phyloP scores from a whole-genome alignment of 2,797 vertebrate species.

The Onychomys arenicola region DNA sequence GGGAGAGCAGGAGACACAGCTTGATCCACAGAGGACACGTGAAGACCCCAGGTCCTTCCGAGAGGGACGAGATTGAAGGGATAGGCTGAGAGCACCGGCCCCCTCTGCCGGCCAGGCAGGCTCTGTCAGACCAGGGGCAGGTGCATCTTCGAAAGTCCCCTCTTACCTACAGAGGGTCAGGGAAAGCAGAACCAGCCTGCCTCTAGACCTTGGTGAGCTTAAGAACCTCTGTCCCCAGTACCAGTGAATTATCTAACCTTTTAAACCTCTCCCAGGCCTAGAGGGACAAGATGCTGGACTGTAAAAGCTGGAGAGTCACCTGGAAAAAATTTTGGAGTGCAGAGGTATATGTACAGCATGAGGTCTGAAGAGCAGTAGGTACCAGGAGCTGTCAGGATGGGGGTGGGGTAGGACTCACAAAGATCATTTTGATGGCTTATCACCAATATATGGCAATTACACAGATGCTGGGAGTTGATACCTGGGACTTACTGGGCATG shows the following conservation, averaged over 20 bases:
- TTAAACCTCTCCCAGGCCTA: no score
- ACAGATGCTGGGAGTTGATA: not conserved
- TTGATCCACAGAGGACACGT: not conserved
- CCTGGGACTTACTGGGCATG: not conserved
- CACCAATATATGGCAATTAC: not conserved
- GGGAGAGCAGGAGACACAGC: not conserved
- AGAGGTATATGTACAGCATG: rapidly evolving
- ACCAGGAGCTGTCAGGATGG: not conserved
- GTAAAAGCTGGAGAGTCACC: not conserved
- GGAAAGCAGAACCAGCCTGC: not conserved
- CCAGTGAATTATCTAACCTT: not conserved
- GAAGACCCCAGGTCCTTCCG: not conserved
- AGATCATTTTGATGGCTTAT: not conserved
- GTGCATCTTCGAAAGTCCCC: rapidly evolving
- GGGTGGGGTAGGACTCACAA: not conserved
- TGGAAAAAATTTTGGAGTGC: not conserved
- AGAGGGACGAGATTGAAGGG: not conserved
- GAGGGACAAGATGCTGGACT: not conserved
- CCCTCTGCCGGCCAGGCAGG: no score
- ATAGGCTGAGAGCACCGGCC: not conserved
- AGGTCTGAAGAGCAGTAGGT: not conserved
- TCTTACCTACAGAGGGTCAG: not conserved
- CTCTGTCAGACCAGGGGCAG: not conserved
- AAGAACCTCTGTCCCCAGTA: no score
- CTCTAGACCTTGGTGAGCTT: not conserved